These are phyloP conservation scores for Sinosuthora webbiana DNA, from an alignment of 2,113 vertebrate species.

Conservation along the genomic window DNA sequence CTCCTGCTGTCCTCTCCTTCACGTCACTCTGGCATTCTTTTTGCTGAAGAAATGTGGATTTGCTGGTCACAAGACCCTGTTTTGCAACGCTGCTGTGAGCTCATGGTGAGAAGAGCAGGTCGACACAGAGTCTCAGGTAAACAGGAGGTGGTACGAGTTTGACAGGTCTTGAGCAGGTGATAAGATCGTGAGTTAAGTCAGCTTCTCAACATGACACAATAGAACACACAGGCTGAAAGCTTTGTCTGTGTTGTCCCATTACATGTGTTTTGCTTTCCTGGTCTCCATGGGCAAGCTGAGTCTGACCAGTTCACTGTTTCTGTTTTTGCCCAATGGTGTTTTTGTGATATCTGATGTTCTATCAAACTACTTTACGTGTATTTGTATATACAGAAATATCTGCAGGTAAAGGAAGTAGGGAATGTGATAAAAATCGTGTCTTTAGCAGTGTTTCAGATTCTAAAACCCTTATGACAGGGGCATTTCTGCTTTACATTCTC, in stretches of 20 bases:
- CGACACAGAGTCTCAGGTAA: neutral
- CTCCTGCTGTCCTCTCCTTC: neutral
- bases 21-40: neutral
- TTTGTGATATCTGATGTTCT: neutral
- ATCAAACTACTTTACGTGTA: neutral
- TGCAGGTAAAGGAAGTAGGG: neutral
- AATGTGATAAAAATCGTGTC: neutral
- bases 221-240: neutral
- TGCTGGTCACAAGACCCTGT: neutral
- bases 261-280: neutral
- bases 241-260: neutral
- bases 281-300: neutral
- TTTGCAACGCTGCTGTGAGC: conserved; percentile 5
- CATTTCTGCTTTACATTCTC: neutral
- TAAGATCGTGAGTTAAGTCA: neutral
- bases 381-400: neutral
- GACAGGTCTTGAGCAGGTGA: conserved; percentile 2
- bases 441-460: neutral
- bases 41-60: conserved; percentile 1
- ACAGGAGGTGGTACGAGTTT: neutral
- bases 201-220: neutral
- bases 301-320: neutral
- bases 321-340: neutral
- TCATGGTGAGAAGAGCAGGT: neutral
- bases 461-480: neutral